Evolutionary conservation across 2,113 vertebrate genomes (phyloP).

Genomic region (Tragelaphus strepsiceros): DNA sequence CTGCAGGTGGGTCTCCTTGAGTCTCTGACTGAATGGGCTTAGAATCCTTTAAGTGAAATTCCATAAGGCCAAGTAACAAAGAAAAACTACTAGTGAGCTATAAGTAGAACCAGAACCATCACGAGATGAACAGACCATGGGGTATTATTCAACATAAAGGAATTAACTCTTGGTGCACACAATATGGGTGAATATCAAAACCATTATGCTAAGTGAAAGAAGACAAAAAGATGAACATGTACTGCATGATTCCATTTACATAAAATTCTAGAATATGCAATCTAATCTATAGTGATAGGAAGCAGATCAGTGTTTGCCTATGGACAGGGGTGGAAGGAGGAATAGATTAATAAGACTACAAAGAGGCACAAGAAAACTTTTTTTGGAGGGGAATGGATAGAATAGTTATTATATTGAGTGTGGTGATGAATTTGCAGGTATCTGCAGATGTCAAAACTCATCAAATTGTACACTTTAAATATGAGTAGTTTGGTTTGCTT

Average conservation of each 20-base stretch:
- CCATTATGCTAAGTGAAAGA: not conserved
- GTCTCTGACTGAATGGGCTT: not conserved
- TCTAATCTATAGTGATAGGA: not conserved
- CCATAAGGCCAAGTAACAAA: not conserved
- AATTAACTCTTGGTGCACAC: not conserved
- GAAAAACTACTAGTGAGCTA: not conserved
- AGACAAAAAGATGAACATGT: not conserved
- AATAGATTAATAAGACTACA: not conserved
- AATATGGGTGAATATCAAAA: not conserved
- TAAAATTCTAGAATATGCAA: not conserved
- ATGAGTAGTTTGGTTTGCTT: not conserved
- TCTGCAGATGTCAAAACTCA: constrained; percentile 7
- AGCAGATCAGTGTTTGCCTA: not conserved
- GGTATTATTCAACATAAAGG: not conserved
- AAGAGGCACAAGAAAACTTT: not conserved
- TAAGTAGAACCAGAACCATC: not conserved
- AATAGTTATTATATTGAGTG: not conserved
- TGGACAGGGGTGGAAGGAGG: not conserved
- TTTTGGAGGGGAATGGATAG: not conserved
- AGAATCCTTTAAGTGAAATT: not conserved
- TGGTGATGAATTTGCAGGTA: not conserved
- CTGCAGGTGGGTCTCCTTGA: not conserved
- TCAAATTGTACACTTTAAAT: not conserved
- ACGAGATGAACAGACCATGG: not conserved
- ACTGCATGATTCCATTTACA: not conserved